Evolutionary conservation across 2,888 invertebrate species (phyloP), one percentile per base, ranked within the genome.

Genomic region (Leptodirus hochenwartii): DNA sequence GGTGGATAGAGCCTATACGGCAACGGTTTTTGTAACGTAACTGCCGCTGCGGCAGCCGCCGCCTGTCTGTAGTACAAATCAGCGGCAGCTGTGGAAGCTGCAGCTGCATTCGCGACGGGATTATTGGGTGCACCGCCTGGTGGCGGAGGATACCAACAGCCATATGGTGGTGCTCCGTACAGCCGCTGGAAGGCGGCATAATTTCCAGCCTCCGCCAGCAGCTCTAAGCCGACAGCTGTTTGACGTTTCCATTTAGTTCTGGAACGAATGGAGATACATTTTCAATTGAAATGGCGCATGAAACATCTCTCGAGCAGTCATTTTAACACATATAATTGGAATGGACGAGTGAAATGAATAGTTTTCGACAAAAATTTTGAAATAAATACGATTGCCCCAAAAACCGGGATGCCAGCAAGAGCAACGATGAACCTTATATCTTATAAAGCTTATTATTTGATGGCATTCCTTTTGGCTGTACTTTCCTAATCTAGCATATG

Each of bases 201-300:
- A 62, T 95, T 96, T 5, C 91, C 91, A 0, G 95, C 91, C 55
- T 98, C 98, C 2, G 93, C 90, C 32, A 98, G 62, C 22, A 98
- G 69, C 54, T 98, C 98, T 42, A 95, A 58, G 0, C 96, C 95
- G 3, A 96, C 96, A 1, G 96, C 91, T 10, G 96, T 93, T 57
- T 96, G 96, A 2, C 96, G 74, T 59, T 96, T 96, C 96, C 96
- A 98, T 64, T 96, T 96, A 53, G 96, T 96, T 57, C 90, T 88
- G 69, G 15, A 62, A 63, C 42, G 44, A 53, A 41, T n/a, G n/a
- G n/a, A n/a, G n/a, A n/a, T n/a, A n/a, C n/a, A n/a, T n/a, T n/a
- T n/a, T n/a, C n/a, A n/a, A n/a, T n/a, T n/a, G n/a, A n/a, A n/a
- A n/a, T n/a, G n/a, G n/a, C n/a, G n/a, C n/a, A n/a, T n/a, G n/a